Conservation (phyloP, 2,797 vertebrate species). For the Sphaeramia orbicularis region DNA sequence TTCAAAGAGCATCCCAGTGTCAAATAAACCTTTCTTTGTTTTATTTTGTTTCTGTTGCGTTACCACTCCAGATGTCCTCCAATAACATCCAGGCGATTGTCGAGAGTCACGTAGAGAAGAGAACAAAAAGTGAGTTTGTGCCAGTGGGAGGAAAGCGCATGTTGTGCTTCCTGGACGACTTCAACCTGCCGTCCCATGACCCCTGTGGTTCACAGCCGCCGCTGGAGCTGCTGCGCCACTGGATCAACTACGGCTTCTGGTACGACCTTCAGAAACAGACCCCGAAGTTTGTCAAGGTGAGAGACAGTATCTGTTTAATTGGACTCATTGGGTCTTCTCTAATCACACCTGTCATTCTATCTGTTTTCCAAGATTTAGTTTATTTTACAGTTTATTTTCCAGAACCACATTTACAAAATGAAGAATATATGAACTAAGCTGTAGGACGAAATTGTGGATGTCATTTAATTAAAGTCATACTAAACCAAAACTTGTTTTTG, state of each 20-base stretch:
- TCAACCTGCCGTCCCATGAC: slow-evolving; percentile 92
- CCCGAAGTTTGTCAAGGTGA: slow-evolving; percentile 89
- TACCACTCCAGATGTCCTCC: slow-evolving; percentile 85
- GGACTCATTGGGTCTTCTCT: too few species aligned
- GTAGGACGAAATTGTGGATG: too few species aligned
- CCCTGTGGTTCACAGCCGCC: slow-evolving; percentile 91
- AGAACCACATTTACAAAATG: too few species aligned
- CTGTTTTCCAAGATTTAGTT: too few species aligned
- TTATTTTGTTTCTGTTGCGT: neutral
- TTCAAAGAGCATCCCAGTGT: neutral
- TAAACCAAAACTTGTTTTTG: too few species aligned
- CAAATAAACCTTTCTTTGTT: neutral
- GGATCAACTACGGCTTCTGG: slow-evolving; percentile 94
- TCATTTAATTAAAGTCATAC: too few species aligned
- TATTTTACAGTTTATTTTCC: too few species aligned
- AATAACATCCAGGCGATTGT: slow-evolving; percentile 90
- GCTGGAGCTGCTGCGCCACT: slow-evolving; percentile 90
- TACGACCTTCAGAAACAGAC: slow-evolving; percentile 89
- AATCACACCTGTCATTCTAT: too few species aligned
- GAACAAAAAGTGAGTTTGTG: slow-evolving; percentile 89
- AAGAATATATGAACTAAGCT: too few species aligned
- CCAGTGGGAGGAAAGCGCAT: slow-evolving; percentile 88
- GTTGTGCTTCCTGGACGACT: slow-evolving; percentile 91
- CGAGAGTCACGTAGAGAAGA: slow-evolving; percentile 90
- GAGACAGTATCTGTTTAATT: slow-evolving; percentile 17